Evolutionary conservation across 2,797 vertebrate species (phyloP).

Genomic region (Xiphorhynchus erythropygius): DNA sequence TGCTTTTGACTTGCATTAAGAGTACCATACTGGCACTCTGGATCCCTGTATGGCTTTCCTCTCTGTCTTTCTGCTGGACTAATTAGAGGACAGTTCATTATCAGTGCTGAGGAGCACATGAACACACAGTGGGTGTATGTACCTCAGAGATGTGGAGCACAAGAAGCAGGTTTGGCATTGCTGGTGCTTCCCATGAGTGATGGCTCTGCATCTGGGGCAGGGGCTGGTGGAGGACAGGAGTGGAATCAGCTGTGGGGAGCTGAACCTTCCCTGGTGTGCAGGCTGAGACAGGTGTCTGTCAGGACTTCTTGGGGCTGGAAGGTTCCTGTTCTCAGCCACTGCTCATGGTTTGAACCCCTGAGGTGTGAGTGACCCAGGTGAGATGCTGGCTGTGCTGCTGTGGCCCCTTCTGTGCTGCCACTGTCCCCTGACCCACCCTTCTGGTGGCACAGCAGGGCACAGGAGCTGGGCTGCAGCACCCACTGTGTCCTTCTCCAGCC

Average conservation of each 20-base stretch:
- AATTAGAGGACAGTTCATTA: background rate
- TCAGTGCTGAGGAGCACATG: background rate
- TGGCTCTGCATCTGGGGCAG: background rate
- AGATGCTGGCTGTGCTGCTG: background rate
- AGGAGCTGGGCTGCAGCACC: background rate
- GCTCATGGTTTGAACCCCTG: background rate
- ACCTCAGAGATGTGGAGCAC: background rate
- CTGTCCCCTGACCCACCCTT: background rate
- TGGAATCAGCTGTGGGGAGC: fast-evolving
- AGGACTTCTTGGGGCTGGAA: background rate
- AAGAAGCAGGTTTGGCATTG: background rate
- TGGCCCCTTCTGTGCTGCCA: no score
- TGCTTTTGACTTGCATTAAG: background rate
- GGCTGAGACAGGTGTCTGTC: background rate
- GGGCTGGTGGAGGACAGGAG: background rate
- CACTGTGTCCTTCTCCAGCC: background rate
- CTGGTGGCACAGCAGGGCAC: no score
- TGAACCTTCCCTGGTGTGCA: background rate
- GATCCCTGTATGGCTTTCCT: background rate
- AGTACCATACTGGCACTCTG: background rate
- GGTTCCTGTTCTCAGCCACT: background rate
- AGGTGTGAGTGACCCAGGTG: background rate
- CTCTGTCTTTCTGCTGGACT: background rate
- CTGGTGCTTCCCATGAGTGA: background rate
- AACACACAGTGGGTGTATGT: background rate